These are phyloP conservation scores for Cheilosia scutellata DNA, from an alignment of 2,888 invertebrate genomes.

Conservation along the genomic window DNA sequence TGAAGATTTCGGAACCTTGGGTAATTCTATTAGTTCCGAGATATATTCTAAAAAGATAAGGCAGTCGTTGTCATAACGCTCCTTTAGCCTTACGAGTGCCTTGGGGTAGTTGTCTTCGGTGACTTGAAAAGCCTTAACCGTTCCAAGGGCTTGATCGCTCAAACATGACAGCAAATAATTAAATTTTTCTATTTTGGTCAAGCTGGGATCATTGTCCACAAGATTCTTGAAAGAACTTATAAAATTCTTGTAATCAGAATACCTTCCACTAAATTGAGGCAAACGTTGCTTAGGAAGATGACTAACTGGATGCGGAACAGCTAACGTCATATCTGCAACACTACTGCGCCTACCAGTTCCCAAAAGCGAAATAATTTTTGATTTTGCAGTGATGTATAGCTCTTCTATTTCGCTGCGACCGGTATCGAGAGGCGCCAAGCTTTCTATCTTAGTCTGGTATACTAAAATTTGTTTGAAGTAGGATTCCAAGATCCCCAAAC, in stretches of 20 bases:
- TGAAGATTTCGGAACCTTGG: conserved; percentile 9
- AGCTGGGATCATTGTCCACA: conserved; percentile 12
- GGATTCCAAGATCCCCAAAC: too few species aligned
- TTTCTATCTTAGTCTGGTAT: conserved; percentile 1
- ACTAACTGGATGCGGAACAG: not conserved
- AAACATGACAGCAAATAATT: conserved; percentile 34
- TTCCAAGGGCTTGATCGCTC: conserved; percentile 21
- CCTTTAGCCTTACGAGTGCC: conserved; percentile 21
- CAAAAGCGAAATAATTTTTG: conserved; percentile 16
- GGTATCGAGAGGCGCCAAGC: not conserved
- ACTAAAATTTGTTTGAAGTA: too few species aligned
- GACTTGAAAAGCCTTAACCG: conserved; percentile 5
- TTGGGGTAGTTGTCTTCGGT: conserved; percentile 40
- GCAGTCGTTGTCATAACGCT: conserved; percentile 42
- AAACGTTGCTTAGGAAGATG: conserved; percentile 17
- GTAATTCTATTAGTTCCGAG: conserved; percentile 1
- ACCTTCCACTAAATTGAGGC: conserved; percentile 36
- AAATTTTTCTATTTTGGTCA: conserved; percentile 28
- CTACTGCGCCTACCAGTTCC: conserved; percentile 7
- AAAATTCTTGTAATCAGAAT: conserved; percentile 43
- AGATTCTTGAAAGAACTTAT: not conserved
- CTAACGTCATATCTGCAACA: not conserved
- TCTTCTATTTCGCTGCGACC: conserved; percentile 18
- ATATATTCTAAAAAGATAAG: conserved; percentile 37
- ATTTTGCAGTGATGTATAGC: conserved; percentile 6